Percentiles rank a stretch among this genome's conserved stretches.
These are phyloP conservation scores for Anthoscopus minutus DNA, from an alignment of 2,113 vertebrate genomes.

Conservation along the genomic window DNA sequence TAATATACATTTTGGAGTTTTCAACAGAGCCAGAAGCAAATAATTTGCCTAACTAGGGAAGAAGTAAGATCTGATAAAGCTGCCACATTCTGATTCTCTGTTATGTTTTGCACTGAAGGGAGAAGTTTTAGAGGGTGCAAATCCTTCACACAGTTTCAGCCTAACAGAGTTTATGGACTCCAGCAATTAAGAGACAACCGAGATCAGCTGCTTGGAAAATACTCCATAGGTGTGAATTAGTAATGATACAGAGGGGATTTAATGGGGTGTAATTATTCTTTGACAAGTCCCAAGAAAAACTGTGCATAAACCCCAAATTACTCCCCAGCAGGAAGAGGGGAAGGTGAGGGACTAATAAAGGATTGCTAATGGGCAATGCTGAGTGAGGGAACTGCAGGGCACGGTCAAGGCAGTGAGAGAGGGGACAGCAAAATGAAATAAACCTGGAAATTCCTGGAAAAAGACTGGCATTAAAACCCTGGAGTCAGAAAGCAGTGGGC, in stretches of 20 bases:
- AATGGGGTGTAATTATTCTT: background rate
- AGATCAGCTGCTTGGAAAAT: background rate
- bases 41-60: background rate
- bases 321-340: background rate
- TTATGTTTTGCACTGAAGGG: background rate
- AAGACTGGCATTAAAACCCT: background rate
- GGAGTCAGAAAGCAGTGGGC: background rate
- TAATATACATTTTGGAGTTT: background rate
- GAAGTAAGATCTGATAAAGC: background rate
- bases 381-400: background rate
- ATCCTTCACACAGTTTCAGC: background rate
- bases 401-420: background rate
- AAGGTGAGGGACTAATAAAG: background rate
- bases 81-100: background rate
- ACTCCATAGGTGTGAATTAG: conserved; percentile 1
- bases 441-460: background rate
- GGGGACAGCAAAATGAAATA: background rate
- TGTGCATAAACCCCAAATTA: background rate
- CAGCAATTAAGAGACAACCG: background rate
- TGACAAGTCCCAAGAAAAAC: background rate
- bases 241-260: background rate
- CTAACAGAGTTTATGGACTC: background rate
- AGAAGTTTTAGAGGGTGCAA: conserved; percentile 38
- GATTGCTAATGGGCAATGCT: background rate
- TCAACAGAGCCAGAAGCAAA: background rate